Percentiles rank a stretch among this genome's conserved stretches.
Conservation (phyloP, 2,888 invertebrate species). For the Chouioia cunea region DNA sequence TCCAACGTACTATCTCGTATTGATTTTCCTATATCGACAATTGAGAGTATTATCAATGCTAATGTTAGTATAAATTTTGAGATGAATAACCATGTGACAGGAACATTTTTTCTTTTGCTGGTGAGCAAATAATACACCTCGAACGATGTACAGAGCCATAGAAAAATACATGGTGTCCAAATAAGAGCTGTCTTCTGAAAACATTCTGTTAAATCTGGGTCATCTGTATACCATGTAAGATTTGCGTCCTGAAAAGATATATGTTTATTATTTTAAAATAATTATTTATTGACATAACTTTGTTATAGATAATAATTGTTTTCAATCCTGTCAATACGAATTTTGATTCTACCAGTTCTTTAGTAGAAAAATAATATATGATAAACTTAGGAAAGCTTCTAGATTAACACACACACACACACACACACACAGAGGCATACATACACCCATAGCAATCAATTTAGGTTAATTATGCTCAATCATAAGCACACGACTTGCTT, state of each 20-base stretch:
- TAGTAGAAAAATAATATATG: slow-evolving; percentile 24
- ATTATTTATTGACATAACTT: slow-evolving; percentile 2
- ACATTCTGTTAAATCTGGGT: slow-evolving; percentile 90
- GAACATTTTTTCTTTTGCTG: slow-evolving; percentile 83
- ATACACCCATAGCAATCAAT: slow-evolving; percentile 35
- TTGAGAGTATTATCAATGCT: slow-evolving; percentile 76
- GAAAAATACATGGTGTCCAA: slow-evolving; percentile 89
- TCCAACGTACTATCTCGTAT: slow-evolving; percentile 71
- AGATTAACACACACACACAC: slow-evolving; percentile 14
- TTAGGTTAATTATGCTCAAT: slow-evolving; percentile 49
- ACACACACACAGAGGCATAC: slow-evolving; percentile 6
- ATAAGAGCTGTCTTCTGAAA: slow-evolving; percentile 91
- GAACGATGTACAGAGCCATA: slow-evolving; percentile 82
- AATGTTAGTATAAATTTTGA: slow-evolving; percentile 78
- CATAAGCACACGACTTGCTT: slow-evolving; percentile 40
- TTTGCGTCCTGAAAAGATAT: slow-evolving; percentile 78
- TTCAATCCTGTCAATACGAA: background rate
- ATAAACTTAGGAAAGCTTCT: slow-evolving; percentile 31
- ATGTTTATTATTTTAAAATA: slow-evolving; percentile 16
- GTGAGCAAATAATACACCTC: slow-evolving; percentile 82
- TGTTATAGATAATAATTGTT: background rate
- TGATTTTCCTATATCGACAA: slow-evolving; percentile 77
- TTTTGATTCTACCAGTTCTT: background rate
- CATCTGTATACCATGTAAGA: slow-evolving; percentile 83
- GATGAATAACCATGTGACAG: slow-evolving; percentile 77